Evolutionary conservation across 2,888 invertebrate species (phyloP).

Genomic region (Perithous albicinctus): DNA sequence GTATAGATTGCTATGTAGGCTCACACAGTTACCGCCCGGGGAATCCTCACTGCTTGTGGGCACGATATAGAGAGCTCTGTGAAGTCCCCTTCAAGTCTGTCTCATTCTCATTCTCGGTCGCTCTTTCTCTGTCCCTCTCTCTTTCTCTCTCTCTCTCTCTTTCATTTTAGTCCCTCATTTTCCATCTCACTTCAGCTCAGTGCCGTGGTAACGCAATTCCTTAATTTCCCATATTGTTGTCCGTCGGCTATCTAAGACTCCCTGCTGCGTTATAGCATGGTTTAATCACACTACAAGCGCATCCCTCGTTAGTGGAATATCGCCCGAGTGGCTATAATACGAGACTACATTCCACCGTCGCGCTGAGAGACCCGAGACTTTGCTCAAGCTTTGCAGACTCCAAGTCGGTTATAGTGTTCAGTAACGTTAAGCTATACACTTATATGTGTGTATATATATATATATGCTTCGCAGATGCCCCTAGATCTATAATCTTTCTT

Average conservation of each 20-base stretch:
- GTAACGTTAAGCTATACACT: background rate
- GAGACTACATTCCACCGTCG: constrained; percentile 80
- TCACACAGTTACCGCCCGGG: constrained; percentile 57
- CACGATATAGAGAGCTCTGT: constrained; percentile 38
- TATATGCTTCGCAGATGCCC: constrained; percentile 25
- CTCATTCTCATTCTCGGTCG: constrained; percentile 48
- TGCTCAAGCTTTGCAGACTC: constrained; percentile 19
- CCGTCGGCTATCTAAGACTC: constrained; percentile 71
- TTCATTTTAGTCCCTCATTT: background rate
- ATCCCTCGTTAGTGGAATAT: constrained; percentile 84
- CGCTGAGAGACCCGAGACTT: constrained; percentile 47
- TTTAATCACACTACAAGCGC: constrained; percentile 84
- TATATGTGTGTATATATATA: background rate
- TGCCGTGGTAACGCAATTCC: constrained; percentile 60
- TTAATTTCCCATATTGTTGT: constrained; percentile 71
- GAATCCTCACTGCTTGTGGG: constrained; percentile 49
- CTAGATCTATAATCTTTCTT: constrained; percentile 63
- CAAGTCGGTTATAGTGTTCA: background rate
- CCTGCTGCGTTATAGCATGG: constrained; percentile 83
- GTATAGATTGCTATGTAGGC: constrained; percentile 60
- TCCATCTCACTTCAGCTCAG: constrained; percentile 20
- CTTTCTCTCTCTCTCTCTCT: constrained; percentile 34
- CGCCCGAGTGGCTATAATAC: constrained; percentile 81
- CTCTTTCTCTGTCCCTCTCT: constrained; percentile 9
- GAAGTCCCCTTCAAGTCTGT: constrained; percentile 54